phyloP scores from a whole-genome alignment of 1,140 invertebrate species.

The Ceratosolen solmsi region DNA sequence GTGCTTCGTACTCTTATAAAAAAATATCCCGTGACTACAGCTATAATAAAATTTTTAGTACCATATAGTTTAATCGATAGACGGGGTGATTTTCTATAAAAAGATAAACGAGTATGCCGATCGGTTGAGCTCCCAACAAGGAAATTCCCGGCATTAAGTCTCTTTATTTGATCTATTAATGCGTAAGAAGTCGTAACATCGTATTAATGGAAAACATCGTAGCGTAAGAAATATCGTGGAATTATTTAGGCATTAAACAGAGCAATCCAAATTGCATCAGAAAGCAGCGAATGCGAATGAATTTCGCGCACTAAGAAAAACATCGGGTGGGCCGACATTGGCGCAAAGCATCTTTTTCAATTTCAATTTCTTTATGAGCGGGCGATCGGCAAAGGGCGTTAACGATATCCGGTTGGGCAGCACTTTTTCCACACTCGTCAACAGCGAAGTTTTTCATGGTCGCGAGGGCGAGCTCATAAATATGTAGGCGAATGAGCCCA shows the following conservation, averaged over 20 bases:
- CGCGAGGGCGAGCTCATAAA: slow-evolving; percentile 60
- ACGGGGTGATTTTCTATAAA: background rate
- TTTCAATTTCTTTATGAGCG: background rate
- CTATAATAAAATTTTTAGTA: slow-evolving; percentile 4
- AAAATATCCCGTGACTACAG: background rate
- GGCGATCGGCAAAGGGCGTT: background rate
- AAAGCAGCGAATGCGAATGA: background rate
- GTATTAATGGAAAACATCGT: background rate
- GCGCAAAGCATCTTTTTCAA: no score
- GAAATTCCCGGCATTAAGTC: background rate
- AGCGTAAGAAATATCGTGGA: background rate
- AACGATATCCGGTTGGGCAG: background rate
- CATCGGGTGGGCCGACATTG: background rate
- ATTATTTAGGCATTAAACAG: background rate
- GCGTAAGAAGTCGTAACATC: background rate
- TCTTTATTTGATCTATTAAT: background rate
- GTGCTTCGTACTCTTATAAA: background rate
- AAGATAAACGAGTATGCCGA: background rate
- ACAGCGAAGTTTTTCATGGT: background rate
- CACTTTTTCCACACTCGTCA: slow-evolving; percentile 11
- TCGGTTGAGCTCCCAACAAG: background rate
- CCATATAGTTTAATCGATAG: background rate
- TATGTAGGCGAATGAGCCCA: slow-evolving; percentile 65
- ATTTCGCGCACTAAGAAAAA: background rate
- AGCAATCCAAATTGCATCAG: no score